Evolutionary conservation across 2,797 vertebrate species (phyloP).

Genomic region (Leuciscus waleckii): DNA sequence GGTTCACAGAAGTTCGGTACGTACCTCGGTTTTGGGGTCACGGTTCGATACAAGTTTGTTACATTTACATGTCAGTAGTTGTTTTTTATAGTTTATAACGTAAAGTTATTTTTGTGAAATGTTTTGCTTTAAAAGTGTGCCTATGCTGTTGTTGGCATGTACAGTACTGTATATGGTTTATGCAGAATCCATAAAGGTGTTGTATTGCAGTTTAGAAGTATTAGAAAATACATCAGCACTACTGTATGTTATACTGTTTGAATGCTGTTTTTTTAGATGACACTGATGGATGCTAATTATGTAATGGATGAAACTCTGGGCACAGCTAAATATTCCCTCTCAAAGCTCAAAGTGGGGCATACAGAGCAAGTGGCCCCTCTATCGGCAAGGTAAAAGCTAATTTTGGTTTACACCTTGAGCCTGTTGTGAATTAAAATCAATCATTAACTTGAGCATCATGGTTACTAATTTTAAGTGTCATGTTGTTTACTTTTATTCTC

Average conservation of each 20-base stretch:
- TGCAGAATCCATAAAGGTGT: not conserved
- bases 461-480: not conserved
- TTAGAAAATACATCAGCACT: not conserved
- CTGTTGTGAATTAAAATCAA: not conserved
- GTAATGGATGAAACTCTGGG: constrained; percentile 99
- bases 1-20: too few species aligned
- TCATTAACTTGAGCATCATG: not conserved
- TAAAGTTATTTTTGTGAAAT: not conserved
- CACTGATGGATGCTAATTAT: constrained; percentile 98
- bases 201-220: not conserved
- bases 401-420: not conserved
- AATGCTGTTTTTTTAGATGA: constrained; percentile 79
- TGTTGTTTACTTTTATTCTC: not conserved
- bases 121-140: not conserved
- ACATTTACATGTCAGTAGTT: too few species aligned
- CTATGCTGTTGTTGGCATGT: not conserved
- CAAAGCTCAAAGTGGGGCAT: constrained; percentile 84
- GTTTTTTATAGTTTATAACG: not conserved
- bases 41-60: too few species aligned
- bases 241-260: not conserved
- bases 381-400: constrained; percentile 86
- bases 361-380: constrained; percentile 80
- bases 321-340: constrained; percentile 84
- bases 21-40: too few species aligned
- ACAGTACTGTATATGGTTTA: not conserved